Percentiles rank a stretch among this genome's conserved stretches.
phyloP scores from a whole-genome alignment of 1,140 invertebrate species.

The Ladona fulva region DNA sequence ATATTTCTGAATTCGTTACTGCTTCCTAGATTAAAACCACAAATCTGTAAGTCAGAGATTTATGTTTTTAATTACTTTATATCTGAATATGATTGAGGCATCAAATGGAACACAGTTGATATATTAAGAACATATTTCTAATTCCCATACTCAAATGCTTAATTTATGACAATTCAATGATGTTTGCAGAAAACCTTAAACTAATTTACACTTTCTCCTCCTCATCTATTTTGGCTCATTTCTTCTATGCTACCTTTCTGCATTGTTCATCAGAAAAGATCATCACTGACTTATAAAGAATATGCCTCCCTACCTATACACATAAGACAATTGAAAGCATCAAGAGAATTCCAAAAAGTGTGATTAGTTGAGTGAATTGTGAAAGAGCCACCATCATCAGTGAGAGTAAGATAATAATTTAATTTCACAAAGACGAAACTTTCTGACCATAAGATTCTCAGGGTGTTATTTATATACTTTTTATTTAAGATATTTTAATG shows the following conservation, averaged over 20 bases:
- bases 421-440: background rate
- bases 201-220: slow-evolving; percentile 18
- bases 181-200: background rate
- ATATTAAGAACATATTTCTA: background rate
- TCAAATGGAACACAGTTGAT: background rate
- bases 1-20: too few species aligned
- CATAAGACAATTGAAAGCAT: background rate
- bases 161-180: background rate
- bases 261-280: slow-evolving; percentile 58
- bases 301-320: slow-evolving; percentile 54
- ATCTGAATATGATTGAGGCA: background rate
- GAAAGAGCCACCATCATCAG: background rate
- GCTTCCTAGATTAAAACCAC: too few species aligned
- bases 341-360: background rate
- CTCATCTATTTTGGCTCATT: slow-evolving; percentile 61
- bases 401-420: background rate
- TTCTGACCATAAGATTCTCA: too few species aligned
- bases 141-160: background rate
- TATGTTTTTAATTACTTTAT: too few species aligned
- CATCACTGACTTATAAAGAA: slow-evolving; percentile 57
- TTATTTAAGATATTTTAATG: too few species aligned
- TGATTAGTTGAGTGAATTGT: background rate
- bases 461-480: too few species aligned
- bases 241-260: slow-evolving; percentile 68
- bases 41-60: too few species aligned